Conservation (phyloP, 2,797 vertebrate genomes). For the Tachyglossus aculeatus region DNA sequence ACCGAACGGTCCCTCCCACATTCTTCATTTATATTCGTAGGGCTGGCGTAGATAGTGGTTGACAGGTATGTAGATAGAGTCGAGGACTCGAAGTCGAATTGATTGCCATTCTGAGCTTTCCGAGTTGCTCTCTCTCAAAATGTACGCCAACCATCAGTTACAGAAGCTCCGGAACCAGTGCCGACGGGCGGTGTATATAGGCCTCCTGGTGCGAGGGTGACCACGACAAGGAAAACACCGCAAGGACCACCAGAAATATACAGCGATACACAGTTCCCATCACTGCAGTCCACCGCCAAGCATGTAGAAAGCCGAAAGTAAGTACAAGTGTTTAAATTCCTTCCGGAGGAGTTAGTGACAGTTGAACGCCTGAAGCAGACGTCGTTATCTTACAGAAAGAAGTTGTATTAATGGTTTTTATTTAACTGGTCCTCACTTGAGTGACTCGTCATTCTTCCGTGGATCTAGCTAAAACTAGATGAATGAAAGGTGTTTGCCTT, state of each 20-base stretch:
- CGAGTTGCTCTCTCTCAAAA: conserved; percentile 8
- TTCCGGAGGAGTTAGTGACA: no score
- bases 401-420: no score
- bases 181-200: conserved; percentile 91
- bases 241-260: conserved; percentile 96
- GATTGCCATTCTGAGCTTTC: not conserved
- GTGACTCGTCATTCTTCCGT: no score
- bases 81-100: no score
- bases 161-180: conserved; percentile 84
- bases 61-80: no score
- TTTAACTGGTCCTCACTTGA: no score
- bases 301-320: conserved; percentile 95
- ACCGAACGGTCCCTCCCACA: no score
- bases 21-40: no score
- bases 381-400: no score
- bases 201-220: conserved; percentile 90
- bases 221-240: conserved; percentile 76
- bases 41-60: no score
- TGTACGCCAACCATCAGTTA: conserved; percentile 58
- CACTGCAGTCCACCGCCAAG: conserved; percentile 91
- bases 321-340: conserved; percentile 51
- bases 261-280: conserved; percentile 94
- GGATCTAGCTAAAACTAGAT: conserved; percentile 15
- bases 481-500: conserved; percentile 16
- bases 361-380: no score